Base-by-base conservation (phyloP, 2,797 vertebrate genomes). In the Liparis tanakae region DNA sequence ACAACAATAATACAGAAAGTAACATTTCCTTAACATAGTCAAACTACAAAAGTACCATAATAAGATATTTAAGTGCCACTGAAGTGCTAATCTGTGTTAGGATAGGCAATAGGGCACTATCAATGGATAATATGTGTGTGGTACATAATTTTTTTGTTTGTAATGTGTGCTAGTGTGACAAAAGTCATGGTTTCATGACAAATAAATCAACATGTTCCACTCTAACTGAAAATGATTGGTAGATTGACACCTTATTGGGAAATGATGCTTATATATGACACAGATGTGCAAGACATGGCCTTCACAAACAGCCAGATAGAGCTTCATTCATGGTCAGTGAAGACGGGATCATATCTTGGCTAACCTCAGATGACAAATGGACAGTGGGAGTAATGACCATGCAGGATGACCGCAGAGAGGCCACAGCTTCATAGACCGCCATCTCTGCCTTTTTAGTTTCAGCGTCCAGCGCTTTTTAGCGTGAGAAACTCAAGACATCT, bases 351-450 rank as follows among this genome's bases (percentile, higher is more conserved):
- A 30, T 62, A 66, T 79, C 39, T 59, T 67, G 76, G 82, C 84
- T 80, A 85, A 82, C 76, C 87, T 73, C 74, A 5, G 50, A 81
- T 88, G 88, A 91, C 84, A 86, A 87, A 84, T 59, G 75, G 71
- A 72, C 76, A 63, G 89, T 90, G 86, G 90, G 89, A 62, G 88
- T 84, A 76, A 85, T 91, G 90, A 91, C 87, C 71, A 37, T 67
- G 90, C 84, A 87, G 57, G 53, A 46, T 56, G 72, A 87, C 90
- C 91, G 78, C 88, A 84, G 67, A 67, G 37, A 72, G 56, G 50
- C 85, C 87, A 41, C 67, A 18, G 81, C 79, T 39, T 72, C 80
- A 72, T 17, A 72, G 61, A 82, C 63, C 53, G 37, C 79, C 56
- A 61, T 78, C 71, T 74, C 65, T 50, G 56, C 54, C 72, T 55